Conservation (phyloP, 2,797 vertebrate genomes). For the Otolemur crassicaudatus region DNA sequence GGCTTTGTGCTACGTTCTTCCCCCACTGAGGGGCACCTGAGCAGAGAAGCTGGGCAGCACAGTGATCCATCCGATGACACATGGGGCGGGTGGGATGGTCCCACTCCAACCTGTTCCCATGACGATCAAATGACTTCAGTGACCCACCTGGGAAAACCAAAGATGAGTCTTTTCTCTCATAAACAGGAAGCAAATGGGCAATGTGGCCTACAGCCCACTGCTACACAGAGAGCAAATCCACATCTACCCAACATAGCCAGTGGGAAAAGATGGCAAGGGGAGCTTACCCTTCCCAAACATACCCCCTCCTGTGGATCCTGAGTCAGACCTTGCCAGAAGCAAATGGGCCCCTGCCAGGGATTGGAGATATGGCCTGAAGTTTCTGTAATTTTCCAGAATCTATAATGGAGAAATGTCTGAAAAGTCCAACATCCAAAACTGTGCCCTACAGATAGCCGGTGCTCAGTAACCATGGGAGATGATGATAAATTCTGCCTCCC, state of each 20-base stretch:
- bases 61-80: neutral
- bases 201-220: neutral
- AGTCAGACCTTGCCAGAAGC: conserved; percentile 14
- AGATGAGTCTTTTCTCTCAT: neutral
- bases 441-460: neutral
- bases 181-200: neutral
- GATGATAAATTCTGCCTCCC: neutral
- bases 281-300: neutral
- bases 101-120: neutral
- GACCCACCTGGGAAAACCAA: neutral
- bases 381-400: conserved; percentile 64
- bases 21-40: neutral
- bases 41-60: neutral
- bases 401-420: neutral
- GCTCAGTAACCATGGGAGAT: neutral
- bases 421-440: neutral
- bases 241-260: accelerated
- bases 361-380: neutral
- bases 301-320: neutral
- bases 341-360: conserved; percentile 14
- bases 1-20: neutral
- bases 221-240: neutral
- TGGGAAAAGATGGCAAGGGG: neutral
- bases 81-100: accelerated
- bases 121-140: neutral